A percentile compares a stretch with the other conserved stretches of the same genome.
Conservation (phyloP, 2,888 invertebrate species). For the Drosophila mulleri region DNA sequence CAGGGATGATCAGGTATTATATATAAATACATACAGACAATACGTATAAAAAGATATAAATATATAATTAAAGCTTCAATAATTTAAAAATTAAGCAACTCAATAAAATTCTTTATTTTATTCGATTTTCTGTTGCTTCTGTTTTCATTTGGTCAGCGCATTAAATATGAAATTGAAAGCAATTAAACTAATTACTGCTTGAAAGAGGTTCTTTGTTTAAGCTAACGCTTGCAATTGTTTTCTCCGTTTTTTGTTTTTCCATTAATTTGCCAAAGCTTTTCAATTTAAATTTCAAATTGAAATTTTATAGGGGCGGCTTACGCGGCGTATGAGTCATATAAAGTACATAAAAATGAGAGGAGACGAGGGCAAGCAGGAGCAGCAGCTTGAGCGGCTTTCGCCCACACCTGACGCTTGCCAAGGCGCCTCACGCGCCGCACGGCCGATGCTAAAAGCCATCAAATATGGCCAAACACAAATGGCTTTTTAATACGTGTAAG, state of each 20-base stretch:
- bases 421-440: slow-evolving; percentile 46
- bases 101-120: neutral
- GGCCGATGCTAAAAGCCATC: slow-evolving; percentile 66
- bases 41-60: neutral
- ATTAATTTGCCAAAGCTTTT: slow-evolving; percentile 50
- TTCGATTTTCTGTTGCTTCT: neutral
- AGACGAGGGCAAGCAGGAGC: neutral
- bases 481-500: slow-evolving; percentile 76
- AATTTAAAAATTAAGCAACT: neutral
- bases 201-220: neutral
- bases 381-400: slow-evolving; percentile 24
- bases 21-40: too few species aligned
- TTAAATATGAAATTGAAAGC: neutral
- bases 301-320: slow-evolving; percentile 53
- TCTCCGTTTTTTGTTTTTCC: neutral
- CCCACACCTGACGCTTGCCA: slow-evolving; percentile 42
- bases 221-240: neutral
- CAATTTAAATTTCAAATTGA: slow-evolving; percentile 73
- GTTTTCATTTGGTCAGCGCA: neutral
- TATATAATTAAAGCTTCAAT: neutral
- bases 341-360: slow-evolving; percentile 53
- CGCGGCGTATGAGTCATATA: slow-evolving; percentile 63
- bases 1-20: too few species aligned
- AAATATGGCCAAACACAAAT: slow-evolving; percentile 70
- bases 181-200: neutral